These are phyloP conservation scores for Camelus bactrianus DNA, from an alignment of 2,113 vertebrate species.

Conservation along the genomic window DNA sequence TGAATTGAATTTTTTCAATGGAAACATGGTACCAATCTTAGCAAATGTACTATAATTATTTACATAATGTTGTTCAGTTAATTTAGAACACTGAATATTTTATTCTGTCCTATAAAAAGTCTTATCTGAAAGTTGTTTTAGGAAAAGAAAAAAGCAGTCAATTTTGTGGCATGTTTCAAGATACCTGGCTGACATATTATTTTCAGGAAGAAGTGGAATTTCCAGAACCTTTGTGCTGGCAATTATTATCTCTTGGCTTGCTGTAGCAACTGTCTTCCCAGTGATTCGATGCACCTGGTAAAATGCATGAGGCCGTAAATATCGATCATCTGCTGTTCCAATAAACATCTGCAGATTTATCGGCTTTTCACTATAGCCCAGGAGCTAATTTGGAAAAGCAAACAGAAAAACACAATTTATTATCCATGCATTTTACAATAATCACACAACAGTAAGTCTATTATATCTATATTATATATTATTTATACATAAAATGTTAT, in stretches of 20 bases:
- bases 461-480: neutral
- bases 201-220: slow-evolving; percentile 98
- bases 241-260: slow-evolving; percentile 97
- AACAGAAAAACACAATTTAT: neutral
- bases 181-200: slow-evolving; percentile 98
- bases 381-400: slow-evolving; percentile 90
- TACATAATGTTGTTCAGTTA: slow-evolving; percentile 12
- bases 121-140: slow-evolving; percentile 43
- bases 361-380: slow-evolving; percentile 97
- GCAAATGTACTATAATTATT: slow-evolving; percentile 9
- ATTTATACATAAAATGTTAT: neutral
- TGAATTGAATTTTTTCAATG: slow-evolving; percentile 53
- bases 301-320: slow-evolving; percentile 97
- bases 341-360: slow-evolving; percentile 99
- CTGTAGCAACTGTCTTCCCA: slow-evolving; percentile 98
- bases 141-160: neutral
- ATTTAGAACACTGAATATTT: slow-evolving; percentile 35
- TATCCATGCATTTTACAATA: slow-evolving; percentile 59
- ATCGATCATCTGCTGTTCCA: slow-evolving; percentile 98
- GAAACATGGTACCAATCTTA: slow-evolving; percentile 44
- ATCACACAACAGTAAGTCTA: neutral
- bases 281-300: slow-evolving; percentile 99
- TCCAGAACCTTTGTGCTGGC: slow-evolving; percentile 98
- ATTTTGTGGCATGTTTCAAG: slow-evolving; percentile 57
- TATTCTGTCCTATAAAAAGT: neutral